phyloP scores from a whole-genome alignment of 2,113 vertebrate species.

The Steatornis caripensis region DNA sequence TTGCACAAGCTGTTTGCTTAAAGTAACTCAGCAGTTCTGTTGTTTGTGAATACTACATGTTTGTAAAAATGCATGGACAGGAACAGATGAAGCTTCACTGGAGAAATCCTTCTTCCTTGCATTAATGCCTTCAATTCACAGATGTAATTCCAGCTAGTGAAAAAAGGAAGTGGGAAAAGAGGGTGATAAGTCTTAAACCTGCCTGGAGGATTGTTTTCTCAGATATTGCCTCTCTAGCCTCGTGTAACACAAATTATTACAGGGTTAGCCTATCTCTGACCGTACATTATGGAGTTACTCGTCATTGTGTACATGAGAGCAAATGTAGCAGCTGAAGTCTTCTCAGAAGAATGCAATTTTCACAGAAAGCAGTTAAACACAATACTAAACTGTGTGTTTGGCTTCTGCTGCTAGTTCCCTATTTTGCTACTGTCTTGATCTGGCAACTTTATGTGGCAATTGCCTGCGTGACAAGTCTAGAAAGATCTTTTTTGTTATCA shows the following conservation, averaged over 20 bases:
- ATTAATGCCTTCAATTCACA: neutral
- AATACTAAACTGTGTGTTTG: neutral
- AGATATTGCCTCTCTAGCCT: neutral
- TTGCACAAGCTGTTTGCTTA: neutral
- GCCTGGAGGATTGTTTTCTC: neutral
- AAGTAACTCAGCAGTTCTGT: neutral
- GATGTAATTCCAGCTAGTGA: neutral
- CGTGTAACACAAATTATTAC: neutral
- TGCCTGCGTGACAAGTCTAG: neutral
- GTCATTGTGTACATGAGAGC: neutral
- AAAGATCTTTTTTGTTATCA: neutral
- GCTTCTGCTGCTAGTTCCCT: neutral
- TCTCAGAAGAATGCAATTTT: neutral
- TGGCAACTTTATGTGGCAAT: neutral
- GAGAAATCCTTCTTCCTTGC: neutral
- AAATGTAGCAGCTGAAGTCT: neutral
- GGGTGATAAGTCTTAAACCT: neutral
- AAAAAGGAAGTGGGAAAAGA: neutral
- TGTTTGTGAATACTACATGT: neutral
- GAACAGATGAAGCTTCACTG: neutral
- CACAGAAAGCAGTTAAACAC: neutral
- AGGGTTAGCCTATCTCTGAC: neutral
- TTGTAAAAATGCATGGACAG: neutral
- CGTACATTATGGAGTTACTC: rapidly evolving
- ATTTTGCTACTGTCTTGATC: neutral